Evolutionary conservation across 1,140 invertebrate genomes (phyloP).

Genomic region (Pomacea maculata): DNA sequence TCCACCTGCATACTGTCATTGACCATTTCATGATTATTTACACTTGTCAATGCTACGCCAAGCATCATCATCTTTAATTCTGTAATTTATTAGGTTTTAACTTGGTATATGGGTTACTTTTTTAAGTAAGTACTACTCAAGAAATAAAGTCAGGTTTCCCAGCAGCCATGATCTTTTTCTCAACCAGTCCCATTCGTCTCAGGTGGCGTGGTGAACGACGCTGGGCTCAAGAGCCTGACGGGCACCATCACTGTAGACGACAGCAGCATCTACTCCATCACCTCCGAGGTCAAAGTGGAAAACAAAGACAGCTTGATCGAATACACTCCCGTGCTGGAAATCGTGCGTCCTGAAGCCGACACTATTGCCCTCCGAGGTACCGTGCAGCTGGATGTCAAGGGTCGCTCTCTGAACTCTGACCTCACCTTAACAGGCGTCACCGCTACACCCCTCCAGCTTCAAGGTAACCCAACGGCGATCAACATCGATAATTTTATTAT

Average conservation of each 20-base stretch:
- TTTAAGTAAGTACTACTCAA: background rate
- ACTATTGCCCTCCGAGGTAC: slow-evolving; percentile 37
- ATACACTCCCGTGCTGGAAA: slow-evolving; percentile 48
- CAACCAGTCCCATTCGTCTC: slow-evolving; percentile 11
- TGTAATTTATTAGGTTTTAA: background rate
- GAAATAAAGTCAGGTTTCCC: background rate
- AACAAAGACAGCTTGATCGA: slow-evolving; percentile 28
- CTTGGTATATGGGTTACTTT: background rate
- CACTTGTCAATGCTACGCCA: too few species aligned
- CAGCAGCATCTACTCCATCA: slow-evolving; percentile 46
- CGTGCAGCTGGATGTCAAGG: slow-evolving; percentile 25
- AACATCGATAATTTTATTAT: too few species aligned
- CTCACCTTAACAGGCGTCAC: slow-evolving; percentile 39
- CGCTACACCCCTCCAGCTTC: slow-evolving; percentile 45
- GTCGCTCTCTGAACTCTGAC: slow-evolving; percentile 37
- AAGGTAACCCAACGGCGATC: slow-evolving; percentile 36
- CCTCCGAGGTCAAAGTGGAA: slow-evolving; percentile 42
- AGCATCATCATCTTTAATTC: too few species aligned
- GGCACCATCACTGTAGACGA: slow-evolving; percentile 50
- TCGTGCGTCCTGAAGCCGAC: slow-evolving; percentile 39
- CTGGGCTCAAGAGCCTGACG: slow-evolving; percentile 41
- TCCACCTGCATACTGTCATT: background rate
- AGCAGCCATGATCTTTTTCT: background rate
- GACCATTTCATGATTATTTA: too few species aligned
- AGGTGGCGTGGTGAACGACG: slow-evolving; percentile 43